phyloP scores from a whole-genome alignment of 2,797 vertebrate genomes.

The Myioborus miniatus region DNA sequence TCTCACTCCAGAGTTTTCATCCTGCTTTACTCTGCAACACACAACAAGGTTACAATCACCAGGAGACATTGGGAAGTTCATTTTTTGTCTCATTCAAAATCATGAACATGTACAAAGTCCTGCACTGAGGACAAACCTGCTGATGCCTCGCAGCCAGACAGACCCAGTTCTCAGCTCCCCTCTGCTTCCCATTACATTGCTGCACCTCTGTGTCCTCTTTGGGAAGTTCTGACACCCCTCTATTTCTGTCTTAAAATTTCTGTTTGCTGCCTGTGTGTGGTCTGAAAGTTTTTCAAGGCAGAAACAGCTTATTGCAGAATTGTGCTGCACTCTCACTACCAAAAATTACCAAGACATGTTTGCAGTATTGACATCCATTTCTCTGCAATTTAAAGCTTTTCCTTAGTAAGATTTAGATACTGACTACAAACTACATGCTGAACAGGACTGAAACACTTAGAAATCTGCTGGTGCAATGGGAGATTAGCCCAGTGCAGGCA shows the following conservation, averaged over 20 bases:
- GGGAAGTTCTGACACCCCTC: neutral
- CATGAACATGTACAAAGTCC: neutral
- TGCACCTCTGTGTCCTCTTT: neutral
- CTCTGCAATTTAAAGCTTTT: neutral
- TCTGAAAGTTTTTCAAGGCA: neutral
- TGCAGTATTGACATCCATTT: neutral
- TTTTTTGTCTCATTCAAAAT: neutral
- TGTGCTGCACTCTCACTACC: neutral
- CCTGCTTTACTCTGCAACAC: neutral
- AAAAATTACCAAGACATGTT: neutral
- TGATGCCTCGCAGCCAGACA: rapidly evolving
- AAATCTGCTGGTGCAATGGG: neutral
- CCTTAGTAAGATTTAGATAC: neutral
- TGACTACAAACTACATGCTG: neutral
- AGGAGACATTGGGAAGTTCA: neutral
- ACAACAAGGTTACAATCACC: neutral
- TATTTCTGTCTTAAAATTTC: neutral
- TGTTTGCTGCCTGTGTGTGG: neutral
- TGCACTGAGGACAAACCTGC: neutral
- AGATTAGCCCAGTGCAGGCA: neutral
- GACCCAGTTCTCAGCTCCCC: neutral
- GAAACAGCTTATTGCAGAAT: neutral
- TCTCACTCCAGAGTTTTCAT: neutral
- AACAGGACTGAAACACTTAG: neutral
- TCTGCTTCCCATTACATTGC: neutral